A percentile compares a stretch with the other conserved stretches of the same genome.
Evolutionary conservation across 2,113 vertebrate genomes (phyloP).

Genomic region (Romanogobio albipinnatus): DNA sequence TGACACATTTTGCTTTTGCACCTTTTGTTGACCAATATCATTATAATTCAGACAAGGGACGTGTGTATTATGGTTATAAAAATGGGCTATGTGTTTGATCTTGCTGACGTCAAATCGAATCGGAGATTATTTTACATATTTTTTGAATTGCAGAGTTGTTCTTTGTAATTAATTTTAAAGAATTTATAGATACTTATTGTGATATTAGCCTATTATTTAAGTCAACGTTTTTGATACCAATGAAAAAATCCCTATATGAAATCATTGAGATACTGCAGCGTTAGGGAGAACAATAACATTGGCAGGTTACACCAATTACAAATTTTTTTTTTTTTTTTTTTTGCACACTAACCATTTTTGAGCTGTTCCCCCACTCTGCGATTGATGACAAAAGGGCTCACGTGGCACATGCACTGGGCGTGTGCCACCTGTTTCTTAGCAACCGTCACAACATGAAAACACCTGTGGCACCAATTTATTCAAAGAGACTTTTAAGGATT

Average conservation of each 20-base stretch:
- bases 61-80: too few relatives aligned
- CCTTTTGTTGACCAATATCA: neutral
- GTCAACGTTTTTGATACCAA: neutral
- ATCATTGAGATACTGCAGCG: neutral
- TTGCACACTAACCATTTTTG: conserved; percentile 35
- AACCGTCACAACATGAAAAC: conserved; percentile 78
- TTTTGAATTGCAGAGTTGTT: too few relatives aligned
- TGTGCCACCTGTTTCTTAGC: conserved; percentile 81
- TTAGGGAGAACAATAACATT: neutral
- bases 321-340: neutral
- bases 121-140: neutral
- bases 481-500: conserved; percentile 46
- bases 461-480: conserved; percentile 76
- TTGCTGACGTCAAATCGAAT: neutral
- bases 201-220: neutral
- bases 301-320: neutral
- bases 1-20: neutral
- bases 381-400: conserved; percentile 73
- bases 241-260: neutral
- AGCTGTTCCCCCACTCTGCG: conserved; percentile 47
- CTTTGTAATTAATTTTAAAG: neutral
- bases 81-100: neutral
- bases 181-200: neutral
- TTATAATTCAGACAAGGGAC: neutral
- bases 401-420: conserved; percentile 75